Evolutionary conservation across 2,888 invertebrate genomes (phyloP).

Genomic region (Eilema depressum): DNA sequence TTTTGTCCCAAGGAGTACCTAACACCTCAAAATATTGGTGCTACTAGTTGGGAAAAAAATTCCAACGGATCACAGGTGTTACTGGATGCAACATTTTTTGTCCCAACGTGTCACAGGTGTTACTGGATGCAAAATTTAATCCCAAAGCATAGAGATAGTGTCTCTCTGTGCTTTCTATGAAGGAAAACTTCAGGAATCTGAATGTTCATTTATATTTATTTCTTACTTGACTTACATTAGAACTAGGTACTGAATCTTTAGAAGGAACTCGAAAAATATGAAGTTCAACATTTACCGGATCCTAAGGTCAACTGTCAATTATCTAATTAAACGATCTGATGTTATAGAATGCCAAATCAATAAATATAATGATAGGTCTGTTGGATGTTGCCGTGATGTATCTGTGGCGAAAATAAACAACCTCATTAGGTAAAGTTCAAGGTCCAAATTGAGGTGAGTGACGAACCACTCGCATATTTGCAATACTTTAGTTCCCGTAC

Average conservation of each 20-base stretch:
- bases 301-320: neutral
- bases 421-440: constrained; percentile 1
- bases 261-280: neutral
- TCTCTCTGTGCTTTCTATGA: too few species aligned
- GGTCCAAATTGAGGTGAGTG: neutral
- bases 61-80: too few species aligned
- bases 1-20: too few species aligned
- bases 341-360: neutral
- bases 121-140: too few species aligned
- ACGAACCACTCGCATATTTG: neutral
- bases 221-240: too few species aligned
- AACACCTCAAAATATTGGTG: too few species aligned
- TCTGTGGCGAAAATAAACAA: neutral
- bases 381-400: neutral
- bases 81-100: too few species aligned
- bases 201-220: neutral
- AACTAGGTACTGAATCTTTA: too few species aligned
- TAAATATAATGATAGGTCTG: neutral
- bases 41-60: too few species aligned
- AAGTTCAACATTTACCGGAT: neutral
- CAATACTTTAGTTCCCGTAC: neutral
- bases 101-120: too few species aligned
- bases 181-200: neutral
- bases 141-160: too few species aligned
- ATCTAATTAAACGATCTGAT: neutral